These are phyloP conservation scores for Cyclopterus lumpus DNA, from an alignment of 2,797 vertebrate genomes.

Conservation along the genomic window DNA sequence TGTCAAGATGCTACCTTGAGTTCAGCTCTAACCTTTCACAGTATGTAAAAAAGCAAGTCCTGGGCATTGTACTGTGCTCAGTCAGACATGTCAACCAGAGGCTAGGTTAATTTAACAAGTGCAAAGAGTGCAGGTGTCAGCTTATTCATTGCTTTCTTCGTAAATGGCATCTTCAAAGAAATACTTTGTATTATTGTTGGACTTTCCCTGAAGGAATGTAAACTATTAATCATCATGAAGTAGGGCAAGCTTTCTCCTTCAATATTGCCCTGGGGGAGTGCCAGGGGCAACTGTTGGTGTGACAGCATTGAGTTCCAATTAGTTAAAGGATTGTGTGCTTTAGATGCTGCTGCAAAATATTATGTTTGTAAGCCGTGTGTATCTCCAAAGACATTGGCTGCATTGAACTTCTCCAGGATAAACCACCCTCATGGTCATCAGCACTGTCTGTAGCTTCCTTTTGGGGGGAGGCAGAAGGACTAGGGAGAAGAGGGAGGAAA, in stretches of 20 bases:
- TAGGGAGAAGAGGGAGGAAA: conserved; percentile 5
- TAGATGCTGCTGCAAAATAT: conserved; percentile 29
- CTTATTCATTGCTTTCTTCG: background rate
- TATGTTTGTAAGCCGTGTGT: conserved; percentile 28
- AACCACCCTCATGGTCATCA: conserved; percentile 57
- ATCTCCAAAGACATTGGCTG: conserved; percentile 39
- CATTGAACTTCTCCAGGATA: conserved; percentile 35
- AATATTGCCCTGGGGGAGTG: background rate
- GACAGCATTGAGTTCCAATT: conserved; percentile 16
- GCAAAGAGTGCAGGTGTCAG: background rate
- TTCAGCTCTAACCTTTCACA: conserved; percentile 32
- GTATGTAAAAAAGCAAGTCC: conserved; percentile 39
- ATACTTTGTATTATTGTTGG: background rate
- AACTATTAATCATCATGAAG: conserved; percentile 17
- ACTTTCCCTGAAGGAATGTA: conserved; percentile 12
- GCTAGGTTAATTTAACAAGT: conserved; percentile 14
- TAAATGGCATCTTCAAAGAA: background rate
- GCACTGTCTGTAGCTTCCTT: conserved; percentile 50
- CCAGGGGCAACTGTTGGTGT: background rate
- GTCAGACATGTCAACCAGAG: conserved; percentile 7
- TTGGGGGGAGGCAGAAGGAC: conserved; percentile 27
- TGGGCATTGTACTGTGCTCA: background rate
- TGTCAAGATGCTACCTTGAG: conserved; percentile 39
- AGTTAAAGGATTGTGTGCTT: conserved; percentile 23
- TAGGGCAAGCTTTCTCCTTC: background rate